A percentile compares a stretch with the other conserved stretches of the same genome.
phyloP scores from a whole-genome alignment of 2,888 invertebrate genomes.

The Podabrus alpinus region DNA sequence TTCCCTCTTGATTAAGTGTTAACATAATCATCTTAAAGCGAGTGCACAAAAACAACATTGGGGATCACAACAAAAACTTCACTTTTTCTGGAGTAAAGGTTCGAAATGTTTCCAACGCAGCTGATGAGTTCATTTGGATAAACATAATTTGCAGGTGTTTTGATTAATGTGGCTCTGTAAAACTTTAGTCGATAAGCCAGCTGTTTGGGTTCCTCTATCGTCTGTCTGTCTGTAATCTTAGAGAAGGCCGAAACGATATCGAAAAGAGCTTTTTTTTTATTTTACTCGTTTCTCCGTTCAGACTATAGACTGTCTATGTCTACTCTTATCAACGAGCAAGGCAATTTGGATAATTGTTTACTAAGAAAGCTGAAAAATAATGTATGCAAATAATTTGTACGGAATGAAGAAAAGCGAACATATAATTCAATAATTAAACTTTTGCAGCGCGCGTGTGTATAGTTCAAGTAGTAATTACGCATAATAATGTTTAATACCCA shows the following conservation, averaged over 20 bases:
- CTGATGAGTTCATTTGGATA: background rate
- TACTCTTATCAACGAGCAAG: background rate
- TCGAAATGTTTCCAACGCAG: background rate
- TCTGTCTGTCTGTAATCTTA: background rate
- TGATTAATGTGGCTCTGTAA: background rate
- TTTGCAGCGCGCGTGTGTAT: background rate
- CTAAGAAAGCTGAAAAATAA: background rate
- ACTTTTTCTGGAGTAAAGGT: background rate
- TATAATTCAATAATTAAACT: background rate
- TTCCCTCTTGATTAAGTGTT: slow-evolving; percentile 15
- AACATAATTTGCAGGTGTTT: background rate
- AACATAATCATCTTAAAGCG: slow-evolving; percentile 2
- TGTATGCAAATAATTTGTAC: background rate
- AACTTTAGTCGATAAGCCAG: background rate
- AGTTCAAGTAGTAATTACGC: background rate
- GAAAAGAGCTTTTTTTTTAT: background rate
- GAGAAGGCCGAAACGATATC: background rate
- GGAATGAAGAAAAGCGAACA: background rate
- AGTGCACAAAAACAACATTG: background rate
- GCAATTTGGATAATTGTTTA: background rate
- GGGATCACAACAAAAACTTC: background rate
- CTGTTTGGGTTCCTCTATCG: no score
- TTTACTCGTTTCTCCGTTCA: background rate
- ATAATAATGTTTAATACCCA: background rate
- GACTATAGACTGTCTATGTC: background rate